These are phyloP conservation scores for Hylomyscus alleni DNA, from an alignment of 2,797 vertebrate genomes.

Conservation along the genomic window DNA sequence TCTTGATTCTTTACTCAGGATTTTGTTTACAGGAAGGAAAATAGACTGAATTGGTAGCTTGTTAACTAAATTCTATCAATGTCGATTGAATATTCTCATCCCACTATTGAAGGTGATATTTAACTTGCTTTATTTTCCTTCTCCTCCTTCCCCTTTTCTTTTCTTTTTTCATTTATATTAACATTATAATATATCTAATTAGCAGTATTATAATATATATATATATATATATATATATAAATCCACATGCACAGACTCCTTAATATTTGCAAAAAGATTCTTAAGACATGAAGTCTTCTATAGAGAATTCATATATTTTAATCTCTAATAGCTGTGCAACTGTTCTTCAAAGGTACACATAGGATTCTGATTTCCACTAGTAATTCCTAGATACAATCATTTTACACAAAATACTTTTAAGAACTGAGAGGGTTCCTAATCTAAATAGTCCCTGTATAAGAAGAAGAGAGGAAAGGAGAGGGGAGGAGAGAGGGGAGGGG, in stretches of 20 bases:
- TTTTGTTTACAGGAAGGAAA: background rate
- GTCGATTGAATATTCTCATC: background rate
- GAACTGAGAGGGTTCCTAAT: background rate
- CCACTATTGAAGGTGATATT: background rate
- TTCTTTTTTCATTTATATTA: background rate
- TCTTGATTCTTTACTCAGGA: background rate
- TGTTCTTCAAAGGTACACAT: background rate
- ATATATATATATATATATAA: background rate
- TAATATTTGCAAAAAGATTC: slow-evolving; percentile 2
- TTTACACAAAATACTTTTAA: background rate
- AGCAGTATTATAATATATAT: background rate
- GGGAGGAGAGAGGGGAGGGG: accelerated
- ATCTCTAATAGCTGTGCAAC: background rate
- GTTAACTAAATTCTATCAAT: background rate
- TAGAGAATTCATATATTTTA: background rate
- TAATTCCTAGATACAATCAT: background rate
- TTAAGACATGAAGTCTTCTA: background rate
- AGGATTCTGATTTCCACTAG: background rate
- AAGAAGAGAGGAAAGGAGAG: background rate
- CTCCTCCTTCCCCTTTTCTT: background rate
- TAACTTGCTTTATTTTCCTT: background rate
- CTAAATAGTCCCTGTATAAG: background rate
- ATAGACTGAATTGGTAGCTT: no score
- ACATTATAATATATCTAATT: background rate
- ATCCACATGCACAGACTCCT: background rate